Conservation (phyloP, 1,140 invertebrate genomes). For the Xylocopa sonorina region DNA sequence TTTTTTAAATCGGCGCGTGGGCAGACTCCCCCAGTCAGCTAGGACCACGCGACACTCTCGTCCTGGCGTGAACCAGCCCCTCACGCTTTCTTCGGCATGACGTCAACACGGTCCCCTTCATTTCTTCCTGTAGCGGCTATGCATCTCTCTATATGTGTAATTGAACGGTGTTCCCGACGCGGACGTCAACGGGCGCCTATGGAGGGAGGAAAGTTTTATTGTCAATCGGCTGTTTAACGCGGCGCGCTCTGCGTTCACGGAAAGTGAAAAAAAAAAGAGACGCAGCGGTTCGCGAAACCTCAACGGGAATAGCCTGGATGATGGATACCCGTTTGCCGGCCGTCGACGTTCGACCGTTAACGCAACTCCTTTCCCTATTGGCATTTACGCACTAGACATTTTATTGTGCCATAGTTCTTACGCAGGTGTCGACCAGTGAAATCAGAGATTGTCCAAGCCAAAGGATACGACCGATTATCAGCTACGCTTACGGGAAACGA, state of each 20-base stretch:
- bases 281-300: background rate
- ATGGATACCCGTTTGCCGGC: background rate
- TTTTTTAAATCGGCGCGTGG: too few species aligned
- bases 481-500: background rate
- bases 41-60: too few species aligned
- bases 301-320: background rate
- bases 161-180: background rate
- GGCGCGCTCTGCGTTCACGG: background rate
- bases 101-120: slow-evolving; percentile 12
- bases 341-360: too few species aligned
- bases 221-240: background rate
- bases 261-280: slow-evolving; percentile 4
- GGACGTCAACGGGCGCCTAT: slow-evolving; percentile 3
- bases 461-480: background rate
- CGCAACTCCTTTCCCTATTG: slow-evolving; percentile 42
- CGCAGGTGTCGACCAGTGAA: background rate
- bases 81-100: too few species aligned
- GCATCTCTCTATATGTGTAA: slow-evolving; percentile 38
- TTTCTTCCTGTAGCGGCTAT: background rate
- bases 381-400: slow-evolving; percentile 45
- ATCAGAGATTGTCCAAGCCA: background rate
- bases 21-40: too few species aligned
- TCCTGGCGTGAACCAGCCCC: too few species aligned
- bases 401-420: background rate
- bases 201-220: slow-evolving; percentile 19